Evolutionary conservation across 2,797 vertebrate species (phyloP).

Genomic region (Sternotherus odoratus): DNA sequence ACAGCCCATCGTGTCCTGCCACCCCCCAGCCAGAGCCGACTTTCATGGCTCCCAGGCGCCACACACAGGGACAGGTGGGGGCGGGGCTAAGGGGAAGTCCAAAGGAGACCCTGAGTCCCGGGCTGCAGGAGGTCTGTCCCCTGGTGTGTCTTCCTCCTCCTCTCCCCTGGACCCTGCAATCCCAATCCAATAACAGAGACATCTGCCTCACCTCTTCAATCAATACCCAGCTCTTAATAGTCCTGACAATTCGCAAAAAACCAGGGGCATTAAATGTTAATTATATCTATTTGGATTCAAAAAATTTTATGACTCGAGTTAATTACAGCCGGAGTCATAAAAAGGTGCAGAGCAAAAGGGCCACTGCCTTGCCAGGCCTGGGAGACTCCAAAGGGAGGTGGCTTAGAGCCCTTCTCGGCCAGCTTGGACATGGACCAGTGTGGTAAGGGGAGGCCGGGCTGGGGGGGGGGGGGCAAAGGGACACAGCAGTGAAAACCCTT

Average conservation of each 20-base stretch:
- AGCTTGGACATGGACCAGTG: neutral
- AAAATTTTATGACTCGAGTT: constrained; percentile 79
- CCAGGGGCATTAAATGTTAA: constrained; percentile 81
- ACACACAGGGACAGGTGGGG: neutral
- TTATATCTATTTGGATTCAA: constrained; percentile 83
- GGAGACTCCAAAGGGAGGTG: constrained; percentile 65
- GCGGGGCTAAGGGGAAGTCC: neutral
- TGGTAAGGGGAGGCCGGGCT: neutral
- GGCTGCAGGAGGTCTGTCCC: neutral
- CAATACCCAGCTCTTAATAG: constrained; percentile 76
- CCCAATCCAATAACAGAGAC: constrained; percentile 44
- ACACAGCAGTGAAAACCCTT: too few species aligned
- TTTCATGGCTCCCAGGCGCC: neutral
- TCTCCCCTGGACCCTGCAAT: neutral
- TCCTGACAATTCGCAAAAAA: constrained; percentile 78
- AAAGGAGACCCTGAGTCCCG: fast-evolving
- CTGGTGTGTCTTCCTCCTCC: neutral
- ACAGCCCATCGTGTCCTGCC: neutral
- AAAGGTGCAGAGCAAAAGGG: constrained; percentile 78
- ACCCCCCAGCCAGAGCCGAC: neutral
- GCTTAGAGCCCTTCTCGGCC: neutral
- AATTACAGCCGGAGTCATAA: constrained; percentile 81
- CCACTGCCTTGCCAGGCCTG: constrained; percentile 70
- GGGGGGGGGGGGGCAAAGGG: neutral
- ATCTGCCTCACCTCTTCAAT: constrained; percentile 76